Conservation (phyloP, 2,113 vertebrate species). For the Progne subis region DNA sequence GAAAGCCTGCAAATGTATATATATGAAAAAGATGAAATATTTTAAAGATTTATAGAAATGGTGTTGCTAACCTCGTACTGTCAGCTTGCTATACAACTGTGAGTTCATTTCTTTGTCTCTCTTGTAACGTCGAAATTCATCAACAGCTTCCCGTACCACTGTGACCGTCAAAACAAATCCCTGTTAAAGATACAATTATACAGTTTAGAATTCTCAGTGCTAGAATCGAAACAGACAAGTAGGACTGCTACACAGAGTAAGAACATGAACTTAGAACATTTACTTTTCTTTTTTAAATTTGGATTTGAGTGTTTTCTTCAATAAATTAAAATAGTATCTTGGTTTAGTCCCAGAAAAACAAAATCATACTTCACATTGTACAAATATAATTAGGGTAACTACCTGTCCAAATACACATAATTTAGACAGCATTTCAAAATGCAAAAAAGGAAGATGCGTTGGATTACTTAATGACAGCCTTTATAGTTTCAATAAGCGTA, state of each 20-base stretch:
- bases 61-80: constrained; percentile 86
- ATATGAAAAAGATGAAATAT: background rate
- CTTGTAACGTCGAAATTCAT: constrained; percentile 90
- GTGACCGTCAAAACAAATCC: constrained; percentile 94
- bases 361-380: background rate
- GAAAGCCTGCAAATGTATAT: background rate
- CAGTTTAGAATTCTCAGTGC: constrained; percentile 4
- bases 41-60: background rate
- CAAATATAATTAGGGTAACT: background rate
- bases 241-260: background rate
- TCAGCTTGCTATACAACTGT: constrained; percentile 95
- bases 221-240: background rate
- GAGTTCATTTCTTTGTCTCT: constrained; percentile 99
- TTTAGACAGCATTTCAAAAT: background rate
- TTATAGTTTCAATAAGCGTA: background rate
- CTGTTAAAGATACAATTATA: constrained; percentile 73
- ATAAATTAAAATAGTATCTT: background rate
- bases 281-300: background rate
- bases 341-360: background rate
- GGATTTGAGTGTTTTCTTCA: background rate
- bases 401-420: background rate
- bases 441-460: background rate
- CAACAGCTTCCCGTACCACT: constrained; percentile 89
- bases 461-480: background rate
- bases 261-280: background rate